Percentiles rank a stretch among this genome's conserved stretches.
Evolutionary conservation across 2,888 invertebrate genomes (phyloP).

Genomic region (Tipula unca): DNA sequence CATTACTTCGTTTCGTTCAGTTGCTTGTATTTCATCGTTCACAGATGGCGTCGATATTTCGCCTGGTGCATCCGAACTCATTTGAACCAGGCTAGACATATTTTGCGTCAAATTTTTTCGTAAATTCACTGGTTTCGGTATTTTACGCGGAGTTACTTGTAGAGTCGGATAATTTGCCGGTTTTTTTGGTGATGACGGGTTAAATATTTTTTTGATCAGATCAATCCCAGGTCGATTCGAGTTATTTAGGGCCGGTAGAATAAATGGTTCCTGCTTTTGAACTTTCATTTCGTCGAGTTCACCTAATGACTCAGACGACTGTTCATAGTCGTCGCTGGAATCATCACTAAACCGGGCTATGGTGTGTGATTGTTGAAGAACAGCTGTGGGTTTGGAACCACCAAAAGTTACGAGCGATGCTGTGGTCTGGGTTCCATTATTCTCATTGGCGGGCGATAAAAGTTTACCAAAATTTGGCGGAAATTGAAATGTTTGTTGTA

Average conservation of each 20-base stretch:
- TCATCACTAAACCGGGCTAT: background rate
- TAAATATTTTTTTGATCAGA: background rate
- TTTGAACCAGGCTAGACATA: background rate
- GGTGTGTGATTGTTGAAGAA: no score
- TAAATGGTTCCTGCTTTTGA: background rate
- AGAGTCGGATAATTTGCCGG: background rate
- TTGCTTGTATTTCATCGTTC: background rate
- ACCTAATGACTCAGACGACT: background rate
- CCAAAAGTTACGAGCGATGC: background rate
- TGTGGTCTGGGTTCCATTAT: background rate
- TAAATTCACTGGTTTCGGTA: background rate
- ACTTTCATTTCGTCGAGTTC: background rate
- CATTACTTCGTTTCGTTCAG: background rate
- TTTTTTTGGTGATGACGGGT: background rate
- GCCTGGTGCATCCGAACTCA: background rate
- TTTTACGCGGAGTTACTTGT: background rate
- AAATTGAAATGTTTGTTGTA: conserved; percentile 23
- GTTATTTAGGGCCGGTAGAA: background rate
- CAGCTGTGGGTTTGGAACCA: background rate
- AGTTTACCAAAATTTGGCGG: conserved; percentile 9
- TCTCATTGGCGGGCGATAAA: background rate
- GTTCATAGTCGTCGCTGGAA: background rate
- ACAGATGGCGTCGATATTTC: background rate
- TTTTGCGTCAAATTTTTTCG: background rate
- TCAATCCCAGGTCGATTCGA: background rate